These are phyloP conservation scores for Phoxinus dragarum DNA, from an alignment of 2,797 vertebrate genomes.

Conservation along the genomic window DNA sequence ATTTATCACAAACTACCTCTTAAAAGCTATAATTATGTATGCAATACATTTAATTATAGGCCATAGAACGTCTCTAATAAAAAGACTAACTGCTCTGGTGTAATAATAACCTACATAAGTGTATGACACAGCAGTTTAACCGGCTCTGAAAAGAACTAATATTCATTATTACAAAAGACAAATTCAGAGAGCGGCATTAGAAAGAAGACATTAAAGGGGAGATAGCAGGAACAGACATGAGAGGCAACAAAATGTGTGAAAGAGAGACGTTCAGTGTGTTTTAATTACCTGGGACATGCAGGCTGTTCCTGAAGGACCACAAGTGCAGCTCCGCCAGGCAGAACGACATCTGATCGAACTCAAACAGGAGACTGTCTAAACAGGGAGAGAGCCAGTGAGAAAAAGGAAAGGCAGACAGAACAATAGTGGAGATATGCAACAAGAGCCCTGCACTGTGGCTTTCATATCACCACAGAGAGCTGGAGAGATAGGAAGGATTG, in stretches of 20 bases:
- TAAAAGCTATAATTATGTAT: conserved; percentile 27
- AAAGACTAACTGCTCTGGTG: neutral
- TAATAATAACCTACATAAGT: conserved; percentile 29
- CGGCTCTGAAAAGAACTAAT: conserved; percentile 1
- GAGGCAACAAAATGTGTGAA: conserved; percentile 43
- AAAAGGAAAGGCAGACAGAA: conserved; percentile 48
- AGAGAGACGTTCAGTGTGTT: conserved; percentile 41
- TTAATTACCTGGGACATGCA: conserved; percentile 84
- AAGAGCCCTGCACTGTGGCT: conserved; percentile 52
- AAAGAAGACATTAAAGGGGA: conserved; percentile 32
- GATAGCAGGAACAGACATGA: conserved; percentile 62
- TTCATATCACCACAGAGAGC: conserved; percentile 29
- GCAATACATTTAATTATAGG: conserved; percentile 35
- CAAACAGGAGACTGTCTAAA: conserved; percentile 76
- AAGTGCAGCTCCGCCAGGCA: conserved; percentile 93
- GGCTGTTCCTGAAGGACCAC: conserved; percentile 92
- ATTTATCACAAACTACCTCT: conserved; percentile 19
- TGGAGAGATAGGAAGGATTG: conserved; percentile 2
- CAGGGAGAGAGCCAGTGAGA: conserved; percentile 63
- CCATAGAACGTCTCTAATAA: conserved; percentile 23
- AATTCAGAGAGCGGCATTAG: conserved; percentile 29
- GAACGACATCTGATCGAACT: conserved; percentile 89
- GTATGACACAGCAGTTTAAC: conserved; percentile 24
- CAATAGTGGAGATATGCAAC: conserved; percentile 24
- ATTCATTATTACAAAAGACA: conserved; percentile 31